phyloP scores from a whole-genome alignment of 2,113 vertebrate genomes.

The Varanus komodoensis region DNA sequence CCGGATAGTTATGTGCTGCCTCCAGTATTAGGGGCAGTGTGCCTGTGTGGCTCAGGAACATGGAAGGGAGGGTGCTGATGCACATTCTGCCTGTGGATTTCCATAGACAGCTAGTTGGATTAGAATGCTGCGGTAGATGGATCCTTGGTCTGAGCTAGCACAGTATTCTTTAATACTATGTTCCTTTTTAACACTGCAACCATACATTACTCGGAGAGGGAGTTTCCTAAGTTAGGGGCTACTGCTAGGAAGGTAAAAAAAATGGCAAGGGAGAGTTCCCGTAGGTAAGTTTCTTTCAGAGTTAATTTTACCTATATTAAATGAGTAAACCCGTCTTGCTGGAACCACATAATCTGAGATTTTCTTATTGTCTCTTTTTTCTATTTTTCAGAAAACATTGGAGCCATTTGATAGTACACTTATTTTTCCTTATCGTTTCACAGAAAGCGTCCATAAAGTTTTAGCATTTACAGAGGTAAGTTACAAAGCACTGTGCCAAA shows the following conservation, averaged over 20 bases:
- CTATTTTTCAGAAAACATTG: conserved; percentile 84
- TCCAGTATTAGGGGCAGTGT: no score
- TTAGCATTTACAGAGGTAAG: conserved; percentile 91
- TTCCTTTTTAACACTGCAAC: background rate
- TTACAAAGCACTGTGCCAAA: background rate
- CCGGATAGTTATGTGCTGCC: no score
- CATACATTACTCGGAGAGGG: background rate
- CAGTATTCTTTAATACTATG: background rate
- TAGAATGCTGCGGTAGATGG: no score
- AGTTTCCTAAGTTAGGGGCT: background rate
- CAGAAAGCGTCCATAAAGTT: conserved; percentile 82
- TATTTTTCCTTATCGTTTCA: conserved; percentile 82
- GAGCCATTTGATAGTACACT: conserved; percentile 85
- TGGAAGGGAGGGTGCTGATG: no score
- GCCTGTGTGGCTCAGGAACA: no score
- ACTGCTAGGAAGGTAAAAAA: background rate
- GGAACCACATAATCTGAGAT: background rate
- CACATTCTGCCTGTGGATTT: no score
- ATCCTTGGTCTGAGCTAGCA: no score
- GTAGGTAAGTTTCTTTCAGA: background rate
- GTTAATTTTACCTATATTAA: background rate
- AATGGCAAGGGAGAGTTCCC: background rate
- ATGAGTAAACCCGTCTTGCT: background rate
- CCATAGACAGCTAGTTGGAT: no score
- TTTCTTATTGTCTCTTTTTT: background rate